These are phyloP conservation scores for Acrocera orbiculus DNA, from an alignment of 2,888 invertebrate genomes.

Conservation along the genomic window DNA sequence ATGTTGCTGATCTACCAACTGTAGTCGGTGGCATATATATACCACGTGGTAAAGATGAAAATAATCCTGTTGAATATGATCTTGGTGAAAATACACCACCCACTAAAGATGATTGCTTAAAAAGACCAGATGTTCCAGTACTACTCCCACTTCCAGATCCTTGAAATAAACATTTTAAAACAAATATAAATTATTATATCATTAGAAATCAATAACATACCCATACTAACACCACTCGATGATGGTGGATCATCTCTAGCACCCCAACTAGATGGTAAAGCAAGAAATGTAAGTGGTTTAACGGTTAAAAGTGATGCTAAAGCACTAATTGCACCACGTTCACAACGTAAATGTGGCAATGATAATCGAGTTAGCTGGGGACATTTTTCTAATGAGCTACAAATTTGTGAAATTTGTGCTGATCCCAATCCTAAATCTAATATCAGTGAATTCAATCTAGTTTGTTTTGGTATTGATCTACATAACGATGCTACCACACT, in stretches of 20 bases:
- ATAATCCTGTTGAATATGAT: slow-evolving; percentile 25
- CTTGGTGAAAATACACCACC: slow-evolving; percentile 21
- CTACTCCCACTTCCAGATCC: slow-evolving; percentile 33
- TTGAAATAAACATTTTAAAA: slow-evolving; percentile 8
- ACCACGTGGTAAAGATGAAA: slow-evolving; percentile 35
- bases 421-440: slow-evolving; percentile 37
- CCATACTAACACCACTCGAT: slow-evolving; percentile 35
- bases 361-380: slow-evolving; percentile 35
- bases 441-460: slow-evolving; percentile 33
- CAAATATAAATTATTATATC: not conserved
- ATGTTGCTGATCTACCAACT: slow-evolving; percentile 32
- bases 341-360: slow-evolving; percentile 37
- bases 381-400: slow-evolving; percentile 33
- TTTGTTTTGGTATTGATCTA: slow-evolving; percentile 18
- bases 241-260: slow-evolving; percentile 35
- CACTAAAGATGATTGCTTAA: slow-evolving; percentile 21
- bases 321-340: slow-evolving; percentile 35
- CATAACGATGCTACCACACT: slow-evolving; percentile 37
- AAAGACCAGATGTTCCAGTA: slow-evolving; percentile 25
- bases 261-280: slow-evolving; percentile 36
- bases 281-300: slow-evolving; percentile 33
- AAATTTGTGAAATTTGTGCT: slow-evolving; percentile 35
- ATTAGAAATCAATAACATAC: slow-evolving; percentile 18
- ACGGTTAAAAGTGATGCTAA: slow-evolving; percentile 33
- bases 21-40: slow-evolving; percentile 32